A percentile compares a stretch with the other conserved stretches of the same genome.
Conservation (phyloP, 2,797 vertebrate genomes). For the Vespertilio murinus region DNA sequence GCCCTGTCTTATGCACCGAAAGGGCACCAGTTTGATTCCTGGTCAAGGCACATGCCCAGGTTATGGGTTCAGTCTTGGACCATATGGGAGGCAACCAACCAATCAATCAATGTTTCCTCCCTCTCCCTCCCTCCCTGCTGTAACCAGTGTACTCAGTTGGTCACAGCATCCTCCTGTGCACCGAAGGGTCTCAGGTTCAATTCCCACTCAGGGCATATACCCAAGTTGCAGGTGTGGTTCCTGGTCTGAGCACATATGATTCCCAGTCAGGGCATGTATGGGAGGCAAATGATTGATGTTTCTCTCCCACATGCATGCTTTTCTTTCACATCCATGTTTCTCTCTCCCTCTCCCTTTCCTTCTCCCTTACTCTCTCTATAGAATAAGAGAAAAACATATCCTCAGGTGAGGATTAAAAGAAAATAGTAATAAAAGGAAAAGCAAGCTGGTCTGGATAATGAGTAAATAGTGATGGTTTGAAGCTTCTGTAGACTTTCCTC, state of each 20-base stretch:
- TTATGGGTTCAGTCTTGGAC: no score
- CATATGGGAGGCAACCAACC: no score
- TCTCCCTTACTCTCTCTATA: not conserved
- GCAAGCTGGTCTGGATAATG: not conserved
- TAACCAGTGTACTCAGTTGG: not conserved
- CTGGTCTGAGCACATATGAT: not conserved
- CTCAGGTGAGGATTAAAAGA: not conserved
- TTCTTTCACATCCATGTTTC: not conserved
- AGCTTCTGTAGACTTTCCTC: not conserved
- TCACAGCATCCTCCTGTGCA: not conserved
- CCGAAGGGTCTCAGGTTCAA: not conserved
- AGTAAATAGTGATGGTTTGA: not conserved
- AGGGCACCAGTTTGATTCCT: no score
- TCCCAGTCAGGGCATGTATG: not conserved
- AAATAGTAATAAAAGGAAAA: not conserved
- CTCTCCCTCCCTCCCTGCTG: not conserved
- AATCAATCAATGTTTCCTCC: no score
- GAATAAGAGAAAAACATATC: not conserved
- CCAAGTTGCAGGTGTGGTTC: not conserved
- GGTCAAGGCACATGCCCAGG: no score
- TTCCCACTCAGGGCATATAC: not conserved
- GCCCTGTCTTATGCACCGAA: no score
- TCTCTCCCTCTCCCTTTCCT: not conserved
- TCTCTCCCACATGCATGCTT: not conserved
- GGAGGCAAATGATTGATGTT: not conserved